Conservation (phyloP, 2,113 vertebrate species). For the Sebastes schlegelii region DNA sequence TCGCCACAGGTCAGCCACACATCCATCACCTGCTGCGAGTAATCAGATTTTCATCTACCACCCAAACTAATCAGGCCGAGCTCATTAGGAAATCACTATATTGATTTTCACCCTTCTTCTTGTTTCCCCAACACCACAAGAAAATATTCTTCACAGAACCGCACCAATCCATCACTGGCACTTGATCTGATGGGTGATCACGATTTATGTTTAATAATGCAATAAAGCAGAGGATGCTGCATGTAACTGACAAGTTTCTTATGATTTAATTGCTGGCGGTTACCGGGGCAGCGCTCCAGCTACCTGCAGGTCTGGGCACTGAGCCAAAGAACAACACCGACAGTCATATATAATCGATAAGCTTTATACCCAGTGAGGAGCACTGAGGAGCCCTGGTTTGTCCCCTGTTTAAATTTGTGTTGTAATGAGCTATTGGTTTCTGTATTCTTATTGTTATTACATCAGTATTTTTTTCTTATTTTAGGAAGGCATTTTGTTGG, state of each 20-base stretch:
- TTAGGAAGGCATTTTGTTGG: neutral
- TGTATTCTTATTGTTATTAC: neutral
- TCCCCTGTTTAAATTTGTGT: neutral
- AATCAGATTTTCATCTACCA: slow-evolving; percentile 83
- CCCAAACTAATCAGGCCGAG: slow-evolving; percentile 82
- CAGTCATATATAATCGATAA: slow-evolving; percentile 33
- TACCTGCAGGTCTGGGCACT: slow-evolving; percentile 23
- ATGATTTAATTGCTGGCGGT: slow-evolving; percentile 59
- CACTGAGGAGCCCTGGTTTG: neutral
- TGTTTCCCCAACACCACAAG: slow-evolving; percentile 66
- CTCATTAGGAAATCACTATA: slow-evolving; percentile 84
- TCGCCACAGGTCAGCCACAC: slow-evolving; percentile 73
- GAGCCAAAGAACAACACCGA: slow-evolving; percentile 31
- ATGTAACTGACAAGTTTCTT: slow-evolving; percentile 63
- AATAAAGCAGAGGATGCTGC: slow-evolving; percentile 62
- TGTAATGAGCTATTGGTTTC: neutral
- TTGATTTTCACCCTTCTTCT: slow-evolving; percentile 74
- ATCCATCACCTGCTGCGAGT: slow-evolving; percentile 83
- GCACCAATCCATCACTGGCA: slow-evolving; percentile 78
- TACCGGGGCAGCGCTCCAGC: slow-evolving; percentile 22
- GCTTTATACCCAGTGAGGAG: slow-evolving; percentile 1
- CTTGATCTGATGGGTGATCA: slow-evolving; percentile 70
- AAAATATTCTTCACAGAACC: slow-evolving; percentile 67
- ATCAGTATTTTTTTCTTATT: neutral
- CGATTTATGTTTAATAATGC: slow-evolving; percentile 70